Base-by-base conservation (phyloP, 2,888 invertebrate species). In the Leptinotarsa haldemani region DNA sequence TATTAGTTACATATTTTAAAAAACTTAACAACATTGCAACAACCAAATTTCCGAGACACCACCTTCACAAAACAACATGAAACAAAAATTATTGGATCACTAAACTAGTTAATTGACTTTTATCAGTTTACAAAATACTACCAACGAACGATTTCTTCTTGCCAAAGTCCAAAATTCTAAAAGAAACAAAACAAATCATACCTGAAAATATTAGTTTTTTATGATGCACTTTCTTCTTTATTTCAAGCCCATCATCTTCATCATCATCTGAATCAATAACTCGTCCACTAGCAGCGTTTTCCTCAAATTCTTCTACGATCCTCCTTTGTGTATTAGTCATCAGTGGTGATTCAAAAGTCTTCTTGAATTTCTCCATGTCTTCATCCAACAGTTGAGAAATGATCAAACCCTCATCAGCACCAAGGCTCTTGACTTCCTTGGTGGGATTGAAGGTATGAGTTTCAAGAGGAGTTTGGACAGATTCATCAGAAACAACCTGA, bases 121-220 rank as follows among this genome's bases (percentile, higher is more conserved):
- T 40, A 40, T 40, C 4, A 40, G 40, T 40, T 40, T 9, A 40
- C 9, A 40, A 40, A 40, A 40, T 40, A 40, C 40, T 40, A 40
- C 40, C 9, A 40, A 40, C 9, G 9, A 40, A 40, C 9, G 9
- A 40, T 40, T 40, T 40, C 9, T 40, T 40, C 40, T 9, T 40
- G 40, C 9, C 40, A 40, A 9, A 9, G 40, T 40, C 40, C 40
- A 40, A 40, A 40, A 40, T 40, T 40, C 9, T 40, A 40, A 40
- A 5, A 9, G 40, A 40, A 40, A 18, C 18, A 18, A 52, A 52
- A 18, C 16, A 52, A 18, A 52, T 52, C 52, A 56, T 56, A 86
- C 90, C 90, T 67, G 90, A 90, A 79, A 90, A 90, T 3, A 87
- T 74, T 18, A 90, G 85, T 82, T 88, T 88, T 76, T 85, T 87